phyloP scores from a whole-genome alignment of 92 coral and sea anemone genomes.

The Metridium senile region DNA sequence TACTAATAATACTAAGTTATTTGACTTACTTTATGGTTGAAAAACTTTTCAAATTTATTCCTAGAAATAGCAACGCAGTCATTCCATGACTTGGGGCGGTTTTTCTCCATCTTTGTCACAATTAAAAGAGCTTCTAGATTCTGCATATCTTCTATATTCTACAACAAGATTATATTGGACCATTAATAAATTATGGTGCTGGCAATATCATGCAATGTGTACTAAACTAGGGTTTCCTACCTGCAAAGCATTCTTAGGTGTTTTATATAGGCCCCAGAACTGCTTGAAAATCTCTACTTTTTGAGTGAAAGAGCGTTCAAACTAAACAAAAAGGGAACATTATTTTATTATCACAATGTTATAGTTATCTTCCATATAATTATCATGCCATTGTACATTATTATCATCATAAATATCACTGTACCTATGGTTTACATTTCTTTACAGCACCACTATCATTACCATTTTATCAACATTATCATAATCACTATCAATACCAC shows the following conservation, averaged over 20 bases:
- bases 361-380: no score
- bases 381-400: no score
- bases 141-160: conserved; percentile 68
- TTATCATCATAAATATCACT: no score
- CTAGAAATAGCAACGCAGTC: conserved; percentile 84
- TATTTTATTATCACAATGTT: no score
- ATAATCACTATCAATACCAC: not conserved
- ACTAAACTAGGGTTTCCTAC: no score
- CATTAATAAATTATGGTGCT: no score
- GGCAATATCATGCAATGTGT: no score
- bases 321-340: conserved; percentile 49
- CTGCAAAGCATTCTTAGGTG: conserved; percentile 65
- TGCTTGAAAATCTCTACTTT: conserved; percentile 76
- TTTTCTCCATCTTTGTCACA: conserved; percentile 62
- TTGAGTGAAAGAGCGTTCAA: conserved; percentile 83
- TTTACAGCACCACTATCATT: no score
- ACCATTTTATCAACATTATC: no score
- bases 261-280: conserved; percentile 72
- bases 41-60: conserved; percentile 89
- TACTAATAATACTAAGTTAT: no score
- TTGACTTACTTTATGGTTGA: conserved; percentile 82
- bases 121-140: conserved; percentile 78
- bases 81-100: conserved; percentile 76
- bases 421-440: no score
- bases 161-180: not conserved